These are phyloP conservation scores for Cephonodes hylas DNA, from an alignment of 2,888 invertebrate species.

Conservation along the genomic window DNA sequence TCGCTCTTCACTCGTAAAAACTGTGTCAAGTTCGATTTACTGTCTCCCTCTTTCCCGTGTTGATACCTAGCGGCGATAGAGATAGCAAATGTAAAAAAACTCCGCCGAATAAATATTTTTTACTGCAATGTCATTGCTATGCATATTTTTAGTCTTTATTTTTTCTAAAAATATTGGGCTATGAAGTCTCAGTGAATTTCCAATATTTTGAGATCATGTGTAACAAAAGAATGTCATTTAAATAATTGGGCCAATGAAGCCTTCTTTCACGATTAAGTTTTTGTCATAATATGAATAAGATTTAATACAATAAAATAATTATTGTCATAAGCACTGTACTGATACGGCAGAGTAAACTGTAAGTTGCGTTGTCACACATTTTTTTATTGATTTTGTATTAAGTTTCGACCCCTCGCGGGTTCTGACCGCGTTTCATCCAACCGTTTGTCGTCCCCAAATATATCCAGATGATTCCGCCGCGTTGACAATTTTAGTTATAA, in stretches of 20 bases:
- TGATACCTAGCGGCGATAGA: background rate
- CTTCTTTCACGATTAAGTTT: no score
- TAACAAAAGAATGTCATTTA: no score
- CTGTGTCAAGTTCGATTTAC: slow-evolving; percentile 1
- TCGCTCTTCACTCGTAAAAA: background rate
- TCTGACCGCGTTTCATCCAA: background rate
- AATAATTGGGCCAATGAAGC: no score
- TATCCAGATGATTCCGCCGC: background rate
- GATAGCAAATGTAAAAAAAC: background rate
- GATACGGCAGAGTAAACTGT: background rate
- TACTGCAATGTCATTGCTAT: background rate
- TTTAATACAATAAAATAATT: background rate
- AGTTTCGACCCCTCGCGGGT: background rate
- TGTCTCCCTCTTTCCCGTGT: background rate
- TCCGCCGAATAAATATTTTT: background rate
- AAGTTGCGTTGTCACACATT: background rate
- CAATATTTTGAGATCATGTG: no score
- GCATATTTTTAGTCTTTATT: background rate
- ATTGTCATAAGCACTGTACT: background rate
- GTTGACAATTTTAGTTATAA: background rate
- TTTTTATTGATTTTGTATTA: slow-evolving; percentile 9
- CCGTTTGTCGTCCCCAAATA: background rate
- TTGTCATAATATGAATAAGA: background rate
- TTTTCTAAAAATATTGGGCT: background rate
- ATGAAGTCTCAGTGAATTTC: no score